Evolutionary conservation across 1,140 invertebrate species (phyloP), one percentile per base, ranked within the genome.

Genomic region (Cherax quadricarinatus): DNA sequence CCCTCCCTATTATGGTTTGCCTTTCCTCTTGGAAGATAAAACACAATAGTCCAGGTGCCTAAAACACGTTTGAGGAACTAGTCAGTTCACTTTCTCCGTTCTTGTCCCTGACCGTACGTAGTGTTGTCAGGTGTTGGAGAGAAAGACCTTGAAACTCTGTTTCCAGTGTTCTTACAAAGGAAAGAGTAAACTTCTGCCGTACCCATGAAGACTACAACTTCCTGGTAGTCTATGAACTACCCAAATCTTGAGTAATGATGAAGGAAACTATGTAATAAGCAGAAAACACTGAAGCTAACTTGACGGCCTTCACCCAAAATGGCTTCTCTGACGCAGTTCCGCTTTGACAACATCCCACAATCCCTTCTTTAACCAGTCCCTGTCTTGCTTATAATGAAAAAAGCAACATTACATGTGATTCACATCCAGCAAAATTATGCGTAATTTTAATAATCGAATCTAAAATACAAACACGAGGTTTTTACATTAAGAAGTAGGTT

Each of bases 231-330:
- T 3, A 7, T 75, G 7, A 75, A 75, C 9, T 12, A 24, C 70
- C 24, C n/a, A 12, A n/a, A 75, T 9, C 6, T 75, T 9, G 6
- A 7, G 16, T 75, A 9, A 75, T 75, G 24, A 75, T 75, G 30
- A n/a, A 75, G 70, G 70, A 75, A 2, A 75, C n/a, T 30, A 53
- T 10, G 16, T n/a, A n/a, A 9, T 21, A 83, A 83, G 57, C 24
- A 48, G 18, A 51, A 60, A 57, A 83, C 51, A 51, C 51, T 41
- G 30, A 53, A 83, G 51, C 81, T 83, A 12, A 83, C 51, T 30
- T 14, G 81, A 48, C 81, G 81, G n/a, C 81, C 81, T 83, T 83
- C 81, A 83, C 81, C 81, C 57, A 83, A 60, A 83, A 83, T 83
- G 81, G 81, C 57, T 83, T 48, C 48, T 60, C 51, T 21, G 10